Conservation (phyloP, 2,113 vertebrate genomes). For the Aramus guarauna region DNA sequence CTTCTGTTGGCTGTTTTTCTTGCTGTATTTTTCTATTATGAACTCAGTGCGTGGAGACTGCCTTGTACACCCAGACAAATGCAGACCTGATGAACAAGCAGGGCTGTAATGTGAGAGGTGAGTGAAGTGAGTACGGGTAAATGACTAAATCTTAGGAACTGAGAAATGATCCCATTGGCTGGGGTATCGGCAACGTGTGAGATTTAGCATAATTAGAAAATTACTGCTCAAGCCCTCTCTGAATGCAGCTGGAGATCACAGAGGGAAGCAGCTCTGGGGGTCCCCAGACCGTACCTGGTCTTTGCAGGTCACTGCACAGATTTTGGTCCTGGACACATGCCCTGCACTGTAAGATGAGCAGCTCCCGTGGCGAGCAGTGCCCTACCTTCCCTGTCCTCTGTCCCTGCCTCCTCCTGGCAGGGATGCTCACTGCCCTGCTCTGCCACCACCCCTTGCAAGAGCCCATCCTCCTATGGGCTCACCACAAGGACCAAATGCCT, state of each 20-base stretch:
- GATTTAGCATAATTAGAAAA: not conserved
- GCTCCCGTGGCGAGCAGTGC: not conserved
- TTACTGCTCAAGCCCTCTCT: not conserved
- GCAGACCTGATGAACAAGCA: not conserved
- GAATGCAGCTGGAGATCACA: not conserved
- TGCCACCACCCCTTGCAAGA: not conserved
- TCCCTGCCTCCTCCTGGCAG: not conserved
- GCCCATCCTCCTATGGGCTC: not conserved
- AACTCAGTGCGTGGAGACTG: not conserved
- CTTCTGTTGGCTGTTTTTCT: not conserved
- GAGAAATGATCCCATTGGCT: not conserved
- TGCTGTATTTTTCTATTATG: not conserved
- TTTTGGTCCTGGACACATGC: not conserved
- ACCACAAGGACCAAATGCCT: not conserved
- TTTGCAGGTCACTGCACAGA: not conserved
- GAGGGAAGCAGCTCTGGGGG: not conserved
- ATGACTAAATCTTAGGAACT: not conserved
- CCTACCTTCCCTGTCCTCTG: not conserved
- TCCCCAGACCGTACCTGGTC: fast-evolving
- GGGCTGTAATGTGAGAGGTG: not conserved
- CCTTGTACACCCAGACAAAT: not conserved
- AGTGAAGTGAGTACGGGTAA: not conserved
- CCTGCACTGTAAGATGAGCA: fast-evolving
- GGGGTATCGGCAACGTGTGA: not conserved
- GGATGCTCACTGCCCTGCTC: not conserved